phyloP scores from a whole-genome alignment of 2,797 vertebrate genomes.

The Syndactyla subalaris region DNA sequence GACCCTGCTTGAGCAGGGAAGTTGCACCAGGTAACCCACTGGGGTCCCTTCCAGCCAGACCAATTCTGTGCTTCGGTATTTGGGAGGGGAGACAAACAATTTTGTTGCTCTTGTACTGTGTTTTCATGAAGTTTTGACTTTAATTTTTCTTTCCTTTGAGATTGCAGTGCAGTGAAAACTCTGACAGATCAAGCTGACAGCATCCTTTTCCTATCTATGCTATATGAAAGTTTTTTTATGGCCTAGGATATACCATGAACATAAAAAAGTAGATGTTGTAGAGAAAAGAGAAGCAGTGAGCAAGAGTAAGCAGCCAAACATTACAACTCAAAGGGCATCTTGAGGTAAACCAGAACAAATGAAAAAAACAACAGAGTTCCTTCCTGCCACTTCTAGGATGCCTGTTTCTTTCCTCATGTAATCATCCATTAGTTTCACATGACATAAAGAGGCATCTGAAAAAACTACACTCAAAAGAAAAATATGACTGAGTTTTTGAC shows the following conservation, averaged over 20 bases:
- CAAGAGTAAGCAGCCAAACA: background rate
- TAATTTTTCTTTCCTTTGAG: slow-evolving; percentile 5
- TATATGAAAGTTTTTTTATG: background rate
- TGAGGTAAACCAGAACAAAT: background rate
- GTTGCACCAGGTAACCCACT: background rate
- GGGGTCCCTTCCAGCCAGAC: background rate
- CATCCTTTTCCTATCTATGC: background rate
- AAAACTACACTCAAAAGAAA: slow-evolving; percentile 5
- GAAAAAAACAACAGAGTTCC: background rate
- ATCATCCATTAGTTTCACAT: background rate
- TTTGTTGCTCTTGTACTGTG: background rate
- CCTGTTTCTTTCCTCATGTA: background rate
- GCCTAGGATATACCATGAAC: background rate
- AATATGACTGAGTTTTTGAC: background rate
- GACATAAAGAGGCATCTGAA: background rate
- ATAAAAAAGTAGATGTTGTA: background rate
- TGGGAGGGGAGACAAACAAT: background rate
- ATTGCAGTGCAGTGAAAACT: background rate
- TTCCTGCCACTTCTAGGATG: background rate
- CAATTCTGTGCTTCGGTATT: background rate
- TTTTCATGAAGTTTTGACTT: background rate
- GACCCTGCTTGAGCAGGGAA: background rate
- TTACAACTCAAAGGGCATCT: background rate
- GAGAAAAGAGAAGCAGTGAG: background rate
- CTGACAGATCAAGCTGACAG: background rate